These are phyloP conservation scores for Molossus molossus DNA, from an alignment of 2,797 vertebrate species.

Conservation along the genomic window DNA sequence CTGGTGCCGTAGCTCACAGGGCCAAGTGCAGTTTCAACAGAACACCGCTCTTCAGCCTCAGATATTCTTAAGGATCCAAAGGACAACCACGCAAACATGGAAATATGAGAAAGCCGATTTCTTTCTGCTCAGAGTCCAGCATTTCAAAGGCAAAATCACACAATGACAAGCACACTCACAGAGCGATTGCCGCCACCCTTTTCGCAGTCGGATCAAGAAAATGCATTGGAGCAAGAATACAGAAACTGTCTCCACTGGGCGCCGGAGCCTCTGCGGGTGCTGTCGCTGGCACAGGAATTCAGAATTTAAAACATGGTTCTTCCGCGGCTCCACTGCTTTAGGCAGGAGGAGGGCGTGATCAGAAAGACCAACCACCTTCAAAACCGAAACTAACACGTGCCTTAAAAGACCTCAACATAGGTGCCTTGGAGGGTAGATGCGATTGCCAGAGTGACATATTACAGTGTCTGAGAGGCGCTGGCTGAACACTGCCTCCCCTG, in stretches of 20 bases:
- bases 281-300: not conserved
- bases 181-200: not conserved
- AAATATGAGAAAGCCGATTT: not conserved
- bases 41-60: not conserved
- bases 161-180: not conserved
- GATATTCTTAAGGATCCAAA: not conserved
- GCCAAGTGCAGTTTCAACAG: not conserved
- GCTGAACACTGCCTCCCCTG: not conserved
- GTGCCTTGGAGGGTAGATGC: constrained; percentile 31
- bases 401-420: constrained; percentile 35
- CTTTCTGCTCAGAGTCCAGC: constrained; percentile 14
- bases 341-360: constrained; percentile 58
- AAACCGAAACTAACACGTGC: constrained; percentile 5
- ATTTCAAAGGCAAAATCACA: constrained; percentile 27
- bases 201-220: not conserved
- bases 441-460: constrained; percentile 24
- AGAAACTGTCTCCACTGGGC: constrained; percentile 25
- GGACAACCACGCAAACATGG: not conserved
- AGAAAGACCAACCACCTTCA: constrained; percentile 72
- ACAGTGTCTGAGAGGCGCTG: constrained; percentile 50
- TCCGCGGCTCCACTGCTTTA: constrained; percentile 50
- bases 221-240: not conserved
- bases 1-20: not conserved
- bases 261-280: not conserved
- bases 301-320: constrained; percentile 65